phyloP scores from a whole-genome alignment of 2,797 vertebrate genomes.

The Crocodylus rhombifer region DNA sequence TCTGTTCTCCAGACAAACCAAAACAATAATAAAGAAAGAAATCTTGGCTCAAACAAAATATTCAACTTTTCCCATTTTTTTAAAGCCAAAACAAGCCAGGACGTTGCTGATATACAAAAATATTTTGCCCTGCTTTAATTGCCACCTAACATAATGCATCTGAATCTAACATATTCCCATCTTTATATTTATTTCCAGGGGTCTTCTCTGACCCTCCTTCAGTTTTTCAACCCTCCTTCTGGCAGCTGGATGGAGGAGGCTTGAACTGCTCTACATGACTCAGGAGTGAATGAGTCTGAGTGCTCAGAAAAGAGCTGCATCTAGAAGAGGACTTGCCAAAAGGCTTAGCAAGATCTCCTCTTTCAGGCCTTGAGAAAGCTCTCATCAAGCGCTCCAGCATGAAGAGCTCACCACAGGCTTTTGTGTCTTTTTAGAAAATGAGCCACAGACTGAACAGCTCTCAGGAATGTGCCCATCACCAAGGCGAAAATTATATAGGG shows the following conservation, averaged over 20 bases:
- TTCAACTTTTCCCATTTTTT: no score
- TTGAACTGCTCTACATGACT: slow-evolving; percentile 16
- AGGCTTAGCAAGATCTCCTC: slow-evolving; percentile 40
- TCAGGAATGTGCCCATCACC: background rate
- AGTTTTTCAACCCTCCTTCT: slow-evolving; percentile 30
- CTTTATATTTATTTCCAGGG: background rate
- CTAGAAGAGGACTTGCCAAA: background rate
- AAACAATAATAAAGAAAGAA: no score
- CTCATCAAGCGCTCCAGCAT: background rate
- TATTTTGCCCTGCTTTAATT: no score
- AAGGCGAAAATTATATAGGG: no score
- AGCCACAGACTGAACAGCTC: background rate
- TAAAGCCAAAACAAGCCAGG: no score
- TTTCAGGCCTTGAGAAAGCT: slow-evolving; percentile 18
- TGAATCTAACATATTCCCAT: no score
- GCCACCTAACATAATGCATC: no score
- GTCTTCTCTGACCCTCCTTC: background rate
- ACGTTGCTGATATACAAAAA: no score
- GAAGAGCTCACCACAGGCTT: background rate
- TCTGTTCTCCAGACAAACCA: no score
- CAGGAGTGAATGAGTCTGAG: slow-evolving; percentile 5
- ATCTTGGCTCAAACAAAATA: no score
- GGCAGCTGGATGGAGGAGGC: slow-evolving; percentile 1
- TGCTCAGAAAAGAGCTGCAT: background rate
- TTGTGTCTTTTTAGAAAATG: slow-evolving; percentile 18